Conservation (phyloP, 2,797 vertebrate species). For the Danio choprae region DNA sequence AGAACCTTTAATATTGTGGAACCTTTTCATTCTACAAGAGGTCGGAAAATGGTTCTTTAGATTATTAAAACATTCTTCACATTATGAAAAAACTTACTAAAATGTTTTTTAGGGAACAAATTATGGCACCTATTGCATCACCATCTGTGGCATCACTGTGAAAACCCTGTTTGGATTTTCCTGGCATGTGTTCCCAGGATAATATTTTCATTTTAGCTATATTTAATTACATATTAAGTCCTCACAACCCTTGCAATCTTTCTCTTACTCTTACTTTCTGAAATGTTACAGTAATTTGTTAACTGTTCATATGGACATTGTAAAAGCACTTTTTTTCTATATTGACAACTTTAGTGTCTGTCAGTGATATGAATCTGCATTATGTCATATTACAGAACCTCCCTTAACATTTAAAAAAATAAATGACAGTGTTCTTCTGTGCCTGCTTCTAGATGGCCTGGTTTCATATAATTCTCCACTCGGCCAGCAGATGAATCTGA, state of each 20-base stretch:
- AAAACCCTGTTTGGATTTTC: not conserved
- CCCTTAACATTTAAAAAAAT: not conserved
- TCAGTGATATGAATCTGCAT: not conserved
- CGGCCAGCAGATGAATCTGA: slow-evolving; percentile 86
- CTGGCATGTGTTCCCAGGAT: too few relatives aligned
- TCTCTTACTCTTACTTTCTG: not conserved
- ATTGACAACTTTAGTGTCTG: not conserved
- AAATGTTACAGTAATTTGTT: not conserved
- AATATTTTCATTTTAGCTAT: too few relatives aligned
- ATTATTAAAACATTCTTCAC: not conserved
- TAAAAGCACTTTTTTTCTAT: not conserved
- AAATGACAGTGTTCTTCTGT: not conserved
- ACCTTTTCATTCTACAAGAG: too few relatives aligned
- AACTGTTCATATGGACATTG: not conserved
- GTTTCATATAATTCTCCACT: slow-evolving; percentile 92
- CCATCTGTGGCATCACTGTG: not conserved
- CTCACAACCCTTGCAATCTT: not conserved
- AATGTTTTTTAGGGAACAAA: too few relatives aligned
- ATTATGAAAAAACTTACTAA: not conserved
- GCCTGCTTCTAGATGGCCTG: slow-evolving; percentile 84
- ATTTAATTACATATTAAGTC: not conserved
- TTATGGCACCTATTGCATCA: too few relatives aligned
- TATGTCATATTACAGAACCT: not conserved
- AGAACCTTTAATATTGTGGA: too few relatives aligned
- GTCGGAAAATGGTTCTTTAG: not conserved